These are phyloP conservation scores for Stictonetta naevosa DNA, from an alignment of 2,113 vertebrate genomes.

Conservation along the genomic window DNA sequence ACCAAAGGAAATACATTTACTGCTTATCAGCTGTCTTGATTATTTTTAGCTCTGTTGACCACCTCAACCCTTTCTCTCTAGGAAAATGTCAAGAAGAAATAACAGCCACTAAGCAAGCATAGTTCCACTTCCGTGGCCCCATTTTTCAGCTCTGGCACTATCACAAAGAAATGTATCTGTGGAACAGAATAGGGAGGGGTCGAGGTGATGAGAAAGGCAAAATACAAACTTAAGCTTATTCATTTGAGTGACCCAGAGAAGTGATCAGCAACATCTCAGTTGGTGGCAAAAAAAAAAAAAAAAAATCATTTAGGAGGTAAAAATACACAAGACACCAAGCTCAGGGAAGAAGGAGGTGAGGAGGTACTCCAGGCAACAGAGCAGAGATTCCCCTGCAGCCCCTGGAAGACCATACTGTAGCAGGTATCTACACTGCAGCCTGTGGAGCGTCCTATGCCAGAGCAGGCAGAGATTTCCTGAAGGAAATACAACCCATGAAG, in stretches of 20 bases:
- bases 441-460: background rate
- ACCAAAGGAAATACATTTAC: background rate
- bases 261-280: accelerated
- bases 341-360: background rate
- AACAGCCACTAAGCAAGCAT: background rate
- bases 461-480: background rate
- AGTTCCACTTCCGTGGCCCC: background rate
- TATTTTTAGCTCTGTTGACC: background rate
- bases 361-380: background rate
- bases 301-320: background rate
- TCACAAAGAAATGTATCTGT: background rate
- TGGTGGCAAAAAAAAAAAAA: background rate
- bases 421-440: background rate
- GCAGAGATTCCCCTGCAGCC: background rate
- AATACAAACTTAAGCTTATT: background rate
- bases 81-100: background rate
- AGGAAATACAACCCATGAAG: background rate
- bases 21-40: background rate
- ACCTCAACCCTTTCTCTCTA: background rate
- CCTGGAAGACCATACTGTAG: too few species aligned
- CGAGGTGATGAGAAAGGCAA: background rate
- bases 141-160: background rate
- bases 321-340: background rate
- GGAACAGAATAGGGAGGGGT: background rate
- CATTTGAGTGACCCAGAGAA: background rate